Percentiles rank a stretch among this genome's conserved stretches.
phyloP scores from a whole-genome alignment of 2,888 invertebrate species.

The Steinernema scapterisci region DNA sequence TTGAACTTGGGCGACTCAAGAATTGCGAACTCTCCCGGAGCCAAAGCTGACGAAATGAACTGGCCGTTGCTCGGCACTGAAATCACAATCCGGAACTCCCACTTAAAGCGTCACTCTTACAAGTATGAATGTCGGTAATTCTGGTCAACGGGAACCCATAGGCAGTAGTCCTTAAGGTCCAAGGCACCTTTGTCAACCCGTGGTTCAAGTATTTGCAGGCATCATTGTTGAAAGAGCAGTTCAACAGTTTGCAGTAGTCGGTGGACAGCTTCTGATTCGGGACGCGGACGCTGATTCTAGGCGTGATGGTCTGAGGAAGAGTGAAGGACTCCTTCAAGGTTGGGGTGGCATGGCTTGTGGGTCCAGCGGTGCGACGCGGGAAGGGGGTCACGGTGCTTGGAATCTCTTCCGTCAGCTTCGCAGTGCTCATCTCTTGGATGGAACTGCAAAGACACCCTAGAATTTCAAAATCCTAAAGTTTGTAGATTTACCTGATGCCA shows the following conservation, averaged over 20 bases:
- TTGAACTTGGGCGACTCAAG: conserved; percentile 65
- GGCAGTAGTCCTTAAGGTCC: conserved; percentile 61
- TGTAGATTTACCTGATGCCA: conserved; percentile 2
- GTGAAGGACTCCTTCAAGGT: neutral
- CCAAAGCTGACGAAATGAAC: conserved; percentile 63
- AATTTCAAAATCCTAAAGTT: neutral
- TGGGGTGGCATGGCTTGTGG: neutral
- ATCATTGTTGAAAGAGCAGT: conserved; percentile 65
- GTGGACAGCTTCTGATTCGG: conserved; percentile 37
- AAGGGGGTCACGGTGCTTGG: neutral
- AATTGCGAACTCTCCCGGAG: conserved; percentile 65
- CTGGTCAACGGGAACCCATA: conserved; percentile 65
- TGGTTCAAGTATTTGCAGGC: conserved; percentile 66
- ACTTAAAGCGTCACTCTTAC: conserved; percentile 35
- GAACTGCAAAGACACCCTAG: neutral
- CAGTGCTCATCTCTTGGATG: neutral
- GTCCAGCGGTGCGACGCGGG: neutral
- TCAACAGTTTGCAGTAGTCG: conserved; percentile 61
- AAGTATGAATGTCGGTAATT: conserved; percentile 59
- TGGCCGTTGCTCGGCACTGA: conserved; percentile 59
- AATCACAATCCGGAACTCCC: neutral
- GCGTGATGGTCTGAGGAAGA: conserved; percentile 13
- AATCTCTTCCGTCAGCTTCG: neutral
- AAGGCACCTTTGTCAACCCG: conserved; percentile 65
- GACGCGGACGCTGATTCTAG: conserved; percentile 32